Evolutionary conservation across 2,113 vertebrate species (phyloP), one percentile per base, ranked within the genome.

Genomic region (Emydura subglobosa): DNA sequence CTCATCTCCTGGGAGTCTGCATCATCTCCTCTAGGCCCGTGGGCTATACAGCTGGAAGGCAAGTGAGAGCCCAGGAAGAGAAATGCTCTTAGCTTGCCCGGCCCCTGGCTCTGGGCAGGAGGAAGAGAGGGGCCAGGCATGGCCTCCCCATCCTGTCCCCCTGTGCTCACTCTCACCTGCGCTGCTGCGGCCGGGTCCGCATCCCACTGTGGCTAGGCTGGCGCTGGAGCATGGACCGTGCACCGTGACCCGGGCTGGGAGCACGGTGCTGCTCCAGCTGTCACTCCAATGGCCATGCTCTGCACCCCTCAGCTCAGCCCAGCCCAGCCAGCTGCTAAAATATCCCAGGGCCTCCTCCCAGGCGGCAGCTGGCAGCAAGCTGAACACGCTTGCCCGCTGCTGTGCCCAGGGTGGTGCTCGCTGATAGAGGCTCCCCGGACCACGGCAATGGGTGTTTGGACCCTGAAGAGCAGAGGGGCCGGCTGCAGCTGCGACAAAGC

Each of bases 351-450:
- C 50, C 50, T 50, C 9, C 78, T 50, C 12, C 47, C 24, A 29
- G 44, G 78, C 78, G 50, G 47, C 47, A 49, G 44, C 78, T 31
- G 27, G 76, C 76, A 31, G 44, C 5, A 21, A 47, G 27, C 57
- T 10, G 55, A 25, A 57, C 22, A 57, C 10, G 55, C 24, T 59
- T 78, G 39, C 31, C 9, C 1, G 25, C 25, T 4, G 7, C 34
- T 4, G 2, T 29, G 53, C 24, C n/a, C 3, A 7, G 49, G 16
- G 16, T 4, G 6, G 59, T 12, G 12, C 0, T 14, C 6, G 14
- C 14, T 1, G 7, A n/a, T 4, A 9, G 47, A 11, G 10, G 19
- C 59, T 61, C 42, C 9, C 80, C 51, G 22, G 51, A 78, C 88
- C 3, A 22, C 47, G 7, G 4, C 12, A 84, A 53, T 25, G 6